phyloP scores from a whole-genome alignment of 2,113 vertebrate species.

The Litocranius walleri region DNA sequence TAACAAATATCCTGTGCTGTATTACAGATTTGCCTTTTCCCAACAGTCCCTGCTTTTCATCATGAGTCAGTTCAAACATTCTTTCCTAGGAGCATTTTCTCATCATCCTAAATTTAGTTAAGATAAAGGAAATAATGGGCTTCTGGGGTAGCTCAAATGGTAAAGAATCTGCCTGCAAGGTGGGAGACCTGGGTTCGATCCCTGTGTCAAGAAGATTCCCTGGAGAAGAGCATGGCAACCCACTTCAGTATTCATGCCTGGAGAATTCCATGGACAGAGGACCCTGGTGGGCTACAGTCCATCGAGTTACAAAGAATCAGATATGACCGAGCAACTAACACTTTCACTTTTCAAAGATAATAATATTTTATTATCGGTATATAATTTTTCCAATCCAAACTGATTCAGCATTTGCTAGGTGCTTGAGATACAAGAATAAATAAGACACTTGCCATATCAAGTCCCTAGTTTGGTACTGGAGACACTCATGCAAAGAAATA shows the following conservation, averaged over 20 bases:
- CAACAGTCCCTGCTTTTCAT: not conserved
- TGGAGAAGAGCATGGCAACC: not conserved
- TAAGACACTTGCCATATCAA: not conserved
- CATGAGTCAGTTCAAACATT: not conserved
- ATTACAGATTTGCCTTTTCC: not conserved
- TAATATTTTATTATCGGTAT: not conserved
- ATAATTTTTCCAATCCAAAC: not conserved
- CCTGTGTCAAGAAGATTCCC: not conserved
- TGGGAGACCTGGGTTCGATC: not conserved
- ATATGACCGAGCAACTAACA: not conserved
- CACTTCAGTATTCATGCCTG: not conserved
- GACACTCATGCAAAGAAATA: not conserved
- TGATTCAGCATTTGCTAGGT: not conserved
- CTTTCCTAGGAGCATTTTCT: not conserved
- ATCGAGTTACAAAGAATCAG: not conserved
- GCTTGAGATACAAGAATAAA: not conserved
- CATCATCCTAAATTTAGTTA: not conserved
- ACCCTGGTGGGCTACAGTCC: not conserved
- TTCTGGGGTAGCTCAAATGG: not conserved
- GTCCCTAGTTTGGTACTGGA: not conserved
- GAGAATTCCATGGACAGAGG: not conserved
- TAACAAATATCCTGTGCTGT: not conserved
- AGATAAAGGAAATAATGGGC: not conserved
- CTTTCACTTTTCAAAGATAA: not conserved
- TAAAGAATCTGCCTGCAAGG: not conserved